These are phyloP conservation scores for Bradypus variegatus DNA, from an alignment of 2,797 vertebrate genomes.

Conservation along the genomic window DNA sequence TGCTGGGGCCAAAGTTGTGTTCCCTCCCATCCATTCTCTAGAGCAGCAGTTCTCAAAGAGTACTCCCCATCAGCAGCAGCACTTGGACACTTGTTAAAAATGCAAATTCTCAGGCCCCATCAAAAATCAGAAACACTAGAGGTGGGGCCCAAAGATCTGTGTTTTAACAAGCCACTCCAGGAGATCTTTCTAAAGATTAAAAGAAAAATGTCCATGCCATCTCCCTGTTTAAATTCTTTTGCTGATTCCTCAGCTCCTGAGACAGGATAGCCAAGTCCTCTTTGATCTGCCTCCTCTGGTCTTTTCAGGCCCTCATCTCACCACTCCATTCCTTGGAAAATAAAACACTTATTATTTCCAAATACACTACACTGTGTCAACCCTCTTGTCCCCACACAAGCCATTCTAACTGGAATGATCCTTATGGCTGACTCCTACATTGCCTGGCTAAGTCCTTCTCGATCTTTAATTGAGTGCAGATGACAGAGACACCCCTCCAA, in stretches of 20 bases:
- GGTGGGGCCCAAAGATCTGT: background rate
- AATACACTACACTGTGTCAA: background rate
- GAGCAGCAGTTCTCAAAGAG: background rate
- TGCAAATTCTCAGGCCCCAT: background rate
- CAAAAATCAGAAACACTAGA: background rate
- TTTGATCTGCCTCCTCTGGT: background rate
- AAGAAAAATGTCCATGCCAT: background rate
- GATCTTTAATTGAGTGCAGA: background rate
- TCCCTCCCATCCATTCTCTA: background rate
- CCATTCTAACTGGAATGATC: background rate
- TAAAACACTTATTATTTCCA: background rate
- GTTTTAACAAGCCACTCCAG: background rate
- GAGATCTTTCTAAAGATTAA: background rate
- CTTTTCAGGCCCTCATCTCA: background rate
- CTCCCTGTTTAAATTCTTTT: background rate
- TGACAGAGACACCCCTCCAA: background rate
- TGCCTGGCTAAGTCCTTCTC: background rate
- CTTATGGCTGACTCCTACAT: background rate
- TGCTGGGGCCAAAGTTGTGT: background rate
- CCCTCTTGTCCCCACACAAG: background rate
- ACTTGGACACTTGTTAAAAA: background rate
- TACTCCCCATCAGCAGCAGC: background rate
- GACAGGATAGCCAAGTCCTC: background rate
- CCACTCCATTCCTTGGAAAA: background rate
- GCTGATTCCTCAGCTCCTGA: background rate